Evolutionary conservation across 2,888 invertebrate genomes (phyloP).

Genomic region (Eutolmus rufibarbis): DNA sequence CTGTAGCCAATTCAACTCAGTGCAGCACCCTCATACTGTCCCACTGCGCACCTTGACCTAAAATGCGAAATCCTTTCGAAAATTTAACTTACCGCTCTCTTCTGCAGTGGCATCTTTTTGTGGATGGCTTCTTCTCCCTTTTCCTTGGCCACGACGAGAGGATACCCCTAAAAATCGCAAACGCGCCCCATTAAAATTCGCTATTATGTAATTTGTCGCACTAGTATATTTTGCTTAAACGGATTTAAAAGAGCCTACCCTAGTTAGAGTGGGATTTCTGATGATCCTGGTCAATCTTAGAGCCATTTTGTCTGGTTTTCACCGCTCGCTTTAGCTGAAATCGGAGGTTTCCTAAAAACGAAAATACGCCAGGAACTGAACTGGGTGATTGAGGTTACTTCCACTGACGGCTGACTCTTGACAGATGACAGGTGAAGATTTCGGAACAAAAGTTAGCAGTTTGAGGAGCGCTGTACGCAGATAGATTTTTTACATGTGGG

Average conservation of each 20-base stretch:
- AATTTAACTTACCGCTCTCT: constrained; percentile 63
- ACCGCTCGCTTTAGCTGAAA: background rate
- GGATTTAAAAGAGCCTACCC: background rate
- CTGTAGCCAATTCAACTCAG: background rate
- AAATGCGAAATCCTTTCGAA: background rate
- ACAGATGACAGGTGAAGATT: background rate
- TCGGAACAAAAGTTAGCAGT: background rate
- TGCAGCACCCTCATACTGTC: background rate
- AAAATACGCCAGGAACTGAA: background rate
- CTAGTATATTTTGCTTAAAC: background rate
- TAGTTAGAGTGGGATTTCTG: constrained; percentile 48
- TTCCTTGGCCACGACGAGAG: constrained; percentile 60
- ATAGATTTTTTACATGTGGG: background rate
- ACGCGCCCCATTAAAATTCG: constrained; percentile 51
- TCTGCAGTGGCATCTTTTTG: constrained; percentile 66
- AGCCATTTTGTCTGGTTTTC: constrained; percentile 53
- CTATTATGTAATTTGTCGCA: background rate
- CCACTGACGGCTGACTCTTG: background rate
- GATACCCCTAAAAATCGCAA: constrained; percentile 56
- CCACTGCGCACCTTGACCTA: background rate
- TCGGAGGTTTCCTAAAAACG: background rate
- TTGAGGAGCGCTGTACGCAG: background rate
- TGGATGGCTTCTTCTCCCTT: constrained; percentile 63
- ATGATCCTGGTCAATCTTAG: constrained; percentile 57
- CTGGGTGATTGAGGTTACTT: background rate